Evolutionary conservation across 2,113 vertebrate species (phyloP).

Genomic region (Heterocephalus glaber): DNA sequence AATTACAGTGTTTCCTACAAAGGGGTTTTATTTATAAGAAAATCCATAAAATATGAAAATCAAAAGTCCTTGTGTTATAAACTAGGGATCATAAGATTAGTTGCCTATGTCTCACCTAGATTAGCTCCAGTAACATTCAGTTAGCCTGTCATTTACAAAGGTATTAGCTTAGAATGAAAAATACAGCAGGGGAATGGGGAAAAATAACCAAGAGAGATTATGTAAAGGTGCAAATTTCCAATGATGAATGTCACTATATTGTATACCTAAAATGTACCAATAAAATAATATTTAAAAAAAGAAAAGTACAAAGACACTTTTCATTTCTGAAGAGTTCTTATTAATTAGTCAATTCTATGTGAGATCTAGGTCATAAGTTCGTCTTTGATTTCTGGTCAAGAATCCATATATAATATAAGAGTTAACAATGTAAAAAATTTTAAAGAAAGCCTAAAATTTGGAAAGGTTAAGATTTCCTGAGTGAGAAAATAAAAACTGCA

Average conservation of each 20-base stretch:
- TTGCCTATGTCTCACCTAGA: not conserved
- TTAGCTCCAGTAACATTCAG: not conserved
- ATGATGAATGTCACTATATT: too few species aligned
- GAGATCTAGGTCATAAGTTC: not conserved
- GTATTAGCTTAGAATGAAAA: constrained; percentile 19
- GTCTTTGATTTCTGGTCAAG: constrained; percentile 34
- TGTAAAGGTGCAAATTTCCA: too few species aligned
- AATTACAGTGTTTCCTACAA: not conserved
- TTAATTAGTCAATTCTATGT: constrained; percentile 6
- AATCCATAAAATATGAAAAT: not conserved
- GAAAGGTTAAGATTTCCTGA: not conserved
- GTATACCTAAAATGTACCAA: too few species aligned
- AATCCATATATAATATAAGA: not conserved
- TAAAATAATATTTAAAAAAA: too few species aligned
- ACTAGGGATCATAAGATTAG: not conserved
- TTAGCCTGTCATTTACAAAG: not conserved
- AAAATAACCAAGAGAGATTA: too few species aligned
- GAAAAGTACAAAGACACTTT: constrained; percentile 25
- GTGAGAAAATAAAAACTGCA: not conserved
- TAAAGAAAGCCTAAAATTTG: constrained; percentile 36
- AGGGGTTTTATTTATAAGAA: not conserved
- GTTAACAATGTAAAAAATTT: constrained; percentile 1
- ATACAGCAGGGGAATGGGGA: too few species aligned
- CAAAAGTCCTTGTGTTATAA: constrained; percentile 24
- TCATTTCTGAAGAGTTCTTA: not conserved